Evolutionary conservation across 2,113 vertebrate genomes (phyloP).

Genomic region (Spilogale gracilis): DNA sequence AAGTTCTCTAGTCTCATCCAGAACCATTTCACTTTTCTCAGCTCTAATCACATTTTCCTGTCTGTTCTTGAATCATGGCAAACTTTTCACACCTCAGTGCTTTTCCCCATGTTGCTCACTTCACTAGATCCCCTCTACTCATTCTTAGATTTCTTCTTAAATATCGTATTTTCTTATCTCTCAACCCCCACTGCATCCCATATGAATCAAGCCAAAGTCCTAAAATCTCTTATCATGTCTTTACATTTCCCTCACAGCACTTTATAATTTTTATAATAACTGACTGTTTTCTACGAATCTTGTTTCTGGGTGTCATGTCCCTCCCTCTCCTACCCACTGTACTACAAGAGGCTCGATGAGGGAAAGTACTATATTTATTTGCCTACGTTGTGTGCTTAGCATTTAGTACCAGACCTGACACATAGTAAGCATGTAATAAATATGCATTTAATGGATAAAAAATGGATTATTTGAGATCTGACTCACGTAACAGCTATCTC

Average conservation of each 20-base stretch:
- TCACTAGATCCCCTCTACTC: background rate
- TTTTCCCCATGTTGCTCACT: background rate
- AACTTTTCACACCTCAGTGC: background rate
- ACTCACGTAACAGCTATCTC: background rate
- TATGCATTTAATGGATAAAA: background rate
- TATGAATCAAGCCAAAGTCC: background rate
- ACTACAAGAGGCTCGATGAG: background rate
- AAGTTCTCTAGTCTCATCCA: background rate
- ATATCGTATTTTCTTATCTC: background rate
- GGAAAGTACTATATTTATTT: background rate
- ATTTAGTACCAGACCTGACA: background rate
- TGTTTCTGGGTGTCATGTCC: background rate
- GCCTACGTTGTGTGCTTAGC: background rate
- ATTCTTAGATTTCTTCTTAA: background rate
- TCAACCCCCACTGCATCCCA: background rate
- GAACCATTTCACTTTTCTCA: background rate
- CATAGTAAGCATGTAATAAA: background rate
- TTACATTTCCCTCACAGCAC: background rate
- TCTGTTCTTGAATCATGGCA: background rate
- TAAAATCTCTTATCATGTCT: background rate
- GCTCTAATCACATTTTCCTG: background rate
- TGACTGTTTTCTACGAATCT: background rate
- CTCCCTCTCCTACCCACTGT: rapidly evolving
- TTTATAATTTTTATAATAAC: background rate
- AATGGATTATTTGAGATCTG: background rate